Conservation (phyloP, 1,140 invertebrate genomes). For the Drosophila nigrodunni region DNA sequence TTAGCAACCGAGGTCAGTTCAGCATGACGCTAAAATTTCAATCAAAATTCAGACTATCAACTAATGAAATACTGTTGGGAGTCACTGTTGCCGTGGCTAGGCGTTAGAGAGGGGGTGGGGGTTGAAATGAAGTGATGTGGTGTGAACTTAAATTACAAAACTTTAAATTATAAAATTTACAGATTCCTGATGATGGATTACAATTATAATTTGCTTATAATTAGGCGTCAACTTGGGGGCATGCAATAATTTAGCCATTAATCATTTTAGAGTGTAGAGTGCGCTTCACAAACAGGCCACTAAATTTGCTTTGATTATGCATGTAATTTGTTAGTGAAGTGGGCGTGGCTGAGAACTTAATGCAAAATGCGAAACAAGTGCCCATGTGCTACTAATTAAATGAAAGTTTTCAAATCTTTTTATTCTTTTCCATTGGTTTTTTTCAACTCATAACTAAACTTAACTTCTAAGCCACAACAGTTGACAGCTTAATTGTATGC, state of each 20-base stretch:
- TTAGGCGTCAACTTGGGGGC: background rate
- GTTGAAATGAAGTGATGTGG: no score
- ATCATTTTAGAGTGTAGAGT: constrained; percentile 9
- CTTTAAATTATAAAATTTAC: background rate
- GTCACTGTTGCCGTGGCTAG: no score
- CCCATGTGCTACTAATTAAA: no score
- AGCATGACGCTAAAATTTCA: constrained; percentile 9
- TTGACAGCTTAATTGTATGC: no score
- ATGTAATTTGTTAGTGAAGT: no score
- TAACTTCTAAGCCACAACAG: no score
- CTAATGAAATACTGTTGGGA: constrained; percentile 14
- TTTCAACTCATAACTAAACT: no score
- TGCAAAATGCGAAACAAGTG: no score
- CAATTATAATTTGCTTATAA: constrained; percentile 17
- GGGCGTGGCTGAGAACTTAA: no score
- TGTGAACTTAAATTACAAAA: constrained; percentile 8
- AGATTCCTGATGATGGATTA: constrained; percentile 2
- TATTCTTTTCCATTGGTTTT: no score
- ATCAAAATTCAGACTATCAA: constrained; percentile 3
- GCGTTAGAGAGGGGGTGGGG: background rate
- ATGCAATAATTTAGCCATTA: constrained; percentile 2
- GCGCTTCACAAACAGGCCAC: background rate
- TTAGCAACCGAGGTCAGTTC: background rate
- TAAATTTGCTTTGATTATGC: no score
- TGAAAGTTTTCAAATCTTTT: no score